Percentiles rank a stretch among this genome's conserved stretches.
phyloP scores from a whole-genome alignment of 2,888 invertebrate species.

The Geotrupes spiniger region DNA sequence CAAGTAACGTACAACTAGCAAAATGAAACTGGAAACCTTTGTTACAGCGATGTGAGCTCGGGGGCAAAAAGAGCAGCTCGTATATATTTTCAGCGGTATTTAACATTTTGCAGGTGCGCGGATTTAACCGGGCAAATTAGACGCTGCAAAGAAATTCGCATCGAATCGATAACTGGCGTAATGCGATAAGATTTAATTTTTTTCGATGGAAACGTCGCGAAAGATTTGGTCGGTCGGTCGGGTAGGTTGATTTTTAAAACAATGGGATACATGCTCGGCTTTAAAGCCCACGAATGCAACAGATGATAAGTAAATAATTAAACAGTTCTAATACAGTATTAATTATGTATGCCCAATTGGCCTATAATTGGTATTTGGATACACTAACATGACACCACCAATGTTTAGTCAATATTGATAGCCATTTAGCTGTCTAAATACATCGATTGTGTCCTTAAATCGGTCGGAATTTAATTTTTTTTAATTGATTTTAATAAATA shows the following conservation, averaged over 20 bases:
- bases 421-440: slow-evolving; percentile 31
- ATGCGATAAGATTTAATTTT: too few species aligned
- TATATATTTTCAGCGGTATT: slow-evolving; percentile 27
- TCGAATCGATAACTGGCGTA: too few species aligned
- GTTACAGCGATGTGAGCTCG: slow-evolving; percentile 37
- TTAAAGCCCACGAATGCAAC: slow-evolving; percentile 38
- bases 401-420: slow-evolving; percentile 41
- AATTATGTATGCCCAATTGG: slow-evolving; percentile 52
- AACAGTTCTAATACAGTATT: slow-evolving; percentile 50
- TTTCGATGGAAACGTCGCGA: too few species aligned
- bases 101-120: slow-evolving; percentile 22
- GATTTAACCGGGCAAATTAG: too few species aligned
- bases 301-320: slow-evolving; percentile 52
- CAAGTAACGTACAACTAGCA: slow-evolving; percentile 38
- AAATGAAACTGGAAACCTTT: slow-evolving; percentile 44
- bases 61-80: slow-evolving; percentile 36
- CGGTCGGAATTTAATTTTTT: not conserved
- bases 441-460: slow-evolving; percentile 10
- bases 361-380: slow-evolving; percentile 51
- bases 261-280: not conserved
- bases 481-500: too few species aligned
- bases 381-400: slow-evolving; percentile 47
- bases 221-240: too few species aligned
- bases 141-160: too few species aligned
- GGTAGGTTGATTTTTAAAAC: too few species aligned